phyloP scores from a whole-genome alignment of 2,113 vertebrate genomes.

The Erpornis zantholeuca region DNA sequence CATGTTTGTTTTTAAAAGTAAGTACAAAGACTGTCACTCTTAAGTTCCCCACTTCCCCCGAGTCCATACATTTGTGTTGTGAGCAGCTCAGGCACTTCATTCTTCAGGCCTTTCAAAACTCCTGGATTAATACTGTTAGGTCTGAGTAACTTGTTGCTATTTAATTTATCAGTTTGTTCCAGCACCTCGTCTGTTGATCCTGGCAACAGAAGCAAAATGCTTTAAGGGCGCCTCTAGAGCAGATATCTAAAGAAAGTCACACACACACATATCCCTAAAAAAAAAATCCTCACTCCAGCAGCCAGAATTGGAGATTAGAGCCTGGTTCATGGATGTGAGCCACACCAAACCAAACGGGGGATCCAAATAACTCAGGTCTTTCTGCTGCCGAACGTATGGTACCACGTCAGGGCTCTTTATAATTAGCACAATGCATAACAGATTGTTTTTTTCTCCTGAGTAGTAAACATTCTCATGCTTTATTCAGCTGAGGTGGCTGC shows the following conservation, averaged over 20 bases:
- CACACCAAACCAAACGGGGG: background rate
- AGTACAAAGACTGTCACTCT: constrained; percentile 24
- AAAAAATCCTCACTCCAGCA: constrained; percentile 1
- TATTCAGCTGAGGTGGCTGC: background rate
- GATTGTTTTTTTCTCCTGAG: background rate
- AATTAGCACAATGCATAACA: background rate
- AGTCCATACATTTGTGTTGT: background rate
- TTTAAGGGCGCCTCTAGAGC: constrained; percentile 10
- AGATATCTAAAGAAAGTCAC: constrained; percentile 31
- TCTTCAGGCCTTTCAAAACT: constrained; percentile 43
- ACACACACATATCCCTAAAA: background rate
- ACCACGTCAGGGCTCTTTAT: background rate
- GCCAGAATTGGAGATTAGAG: constrained; percentile 20
- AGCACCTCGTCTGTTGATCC: constrained; percentile 52
- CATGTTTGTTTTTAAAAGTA: constrained; percentile 12
- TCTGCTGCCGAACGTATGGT: background rate
- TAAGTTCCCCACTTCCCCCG: background rate
- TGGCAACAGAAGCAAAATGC: constrained; percentile 45
- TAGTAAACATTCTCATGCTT: background rate
- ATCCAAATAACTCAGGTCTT: background rate
- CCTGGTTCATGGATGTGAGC: background rate
- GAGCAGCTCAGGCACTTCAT: constrained; percentile 21
- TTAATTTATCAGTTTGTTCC: constrained; percentile 63
- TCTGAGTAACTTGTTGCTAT: constrained; percentile 45
- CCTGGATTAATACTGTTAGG: constrained; percentile 52